phyloP scores from a whole-genome alignment of 2,797 vertebrate species.

The Pipistrellus pygmaeus region DNA sequence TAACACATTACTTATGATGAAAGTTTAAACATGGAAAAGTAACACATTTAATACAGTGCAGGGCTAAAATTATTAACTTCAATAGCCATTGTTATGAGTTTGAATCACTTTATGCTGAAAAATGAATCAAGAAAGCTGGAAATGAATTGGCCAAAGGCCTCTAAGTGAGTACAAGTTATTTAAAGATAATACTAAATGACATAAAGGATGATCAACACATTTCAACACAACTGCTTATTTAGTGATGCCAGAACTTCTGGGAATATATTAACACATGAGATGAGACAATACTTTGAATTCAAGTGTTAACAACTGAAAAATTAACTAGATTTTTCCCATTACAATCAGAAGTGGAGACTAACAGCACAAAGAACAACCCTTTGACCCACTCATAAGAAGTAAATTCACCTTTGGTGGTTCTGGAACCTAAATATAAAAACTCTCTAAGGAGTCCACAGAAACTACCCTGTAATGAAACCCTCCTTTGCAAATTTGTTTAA shows the following conservation, averaged over 20 bases:
- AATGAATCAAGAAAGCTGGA: background rate
- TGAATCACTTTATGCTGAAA: slow-evolving; percentile 28
- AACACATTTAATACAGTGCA: background rate
- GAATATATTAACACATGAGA: slow-evolving; percentile 5
- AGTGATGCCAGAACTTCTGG: slow-evolving; percentile 31
- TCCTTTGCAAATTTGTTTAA: background rate
- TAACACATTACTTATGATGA: background rate
- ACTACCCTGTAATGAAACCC: background rate
- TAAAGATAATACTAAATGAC: slow-evolving; percentile 25
- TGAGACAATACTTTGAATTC: background rate
- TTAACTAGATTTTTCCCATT: background rate
- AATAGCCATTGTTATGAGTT: background rate
- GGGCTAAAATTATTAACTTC: slow-evolving; percentile 6
- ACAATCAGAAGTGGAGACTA: background rate
- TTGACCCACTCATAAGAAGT: background rate
- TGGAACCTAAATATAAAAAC: background rate
- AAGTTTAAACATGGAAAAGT: slow-evolving; percentile 15
- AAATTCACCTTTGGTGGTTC: background rate
- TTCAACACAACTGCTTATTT: slow-evolving; percentile 26
- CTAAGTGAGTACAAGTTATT: background rate
- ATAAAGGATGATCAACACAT: background rate
- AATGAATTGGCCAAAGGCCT: background rate
- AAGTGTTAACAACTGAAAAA: slow-evolving; percentile 20
- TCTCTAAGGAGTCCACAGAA: background rate
- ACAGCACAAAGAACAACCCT: background rate